Evolutionary conservation across 2,113 vertebrate species (phyloP), one percentile per base, ranked within the genome.

Genomic region (Neopipo cinnamomea): DNA sequence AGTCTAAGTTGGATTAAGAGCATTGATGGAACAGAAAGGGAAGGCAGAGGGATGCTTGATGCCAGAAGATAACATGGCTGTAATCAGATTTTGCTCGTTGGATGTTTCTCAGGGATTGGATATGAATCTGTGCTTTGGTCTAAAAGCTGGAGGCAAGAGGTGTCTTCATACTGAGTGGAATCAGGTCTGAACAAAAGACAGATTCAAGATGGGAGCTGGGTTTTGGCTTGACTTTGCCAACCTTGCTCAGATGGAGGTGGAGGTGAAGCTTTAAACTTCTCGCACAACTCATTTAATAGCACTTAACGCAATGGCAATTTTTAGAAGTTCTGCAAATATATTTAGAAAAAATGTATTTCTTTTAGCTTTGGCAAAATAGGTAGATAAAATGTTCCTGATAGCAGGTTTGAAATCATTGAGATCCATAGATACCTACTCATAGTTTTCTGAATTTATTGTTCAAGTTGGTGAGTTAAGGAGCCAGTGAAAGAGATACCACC

Each of bases 231-330:
- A 35, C 67, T 73, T 76, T 2, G 2, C 58, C 70, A 62, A 46
- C 62, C 59, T 73, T 83, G 28, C 55, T 77, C 0, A 2, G 39
- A 22, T 70, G 58, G 59, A 76, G 18, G 19, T 25, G 17, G 11
- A 33, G 4, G 28, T 47, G 18, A 76, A 70, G 53, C 46, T 59
- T 83, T 83, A 66, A 66, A 76, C 46, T 73, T 68, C 37, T 50
- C 0, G 0, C 19, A 27, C 1, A 4, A 23, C 18, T 61, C 17
- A 27, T 89, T 86, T 58, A 82, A 56, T 82, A 72, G 30, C 15
- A 20, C 5, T 35, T 75, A 78, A 3, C 0, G 0, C 27, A 6
- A 8, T 35, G 25, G 3, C 35, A 47, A 4, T 28, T 70, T 79
- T 81, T 67, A 53, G 50, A 80, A 91, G 11, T 37, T 73, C 23